These are phyloP conservation scores for Epistrophella euchroma DNA, from an alignment of 2,888 invertebrate species.

Conservation along the genomic window DNA sequence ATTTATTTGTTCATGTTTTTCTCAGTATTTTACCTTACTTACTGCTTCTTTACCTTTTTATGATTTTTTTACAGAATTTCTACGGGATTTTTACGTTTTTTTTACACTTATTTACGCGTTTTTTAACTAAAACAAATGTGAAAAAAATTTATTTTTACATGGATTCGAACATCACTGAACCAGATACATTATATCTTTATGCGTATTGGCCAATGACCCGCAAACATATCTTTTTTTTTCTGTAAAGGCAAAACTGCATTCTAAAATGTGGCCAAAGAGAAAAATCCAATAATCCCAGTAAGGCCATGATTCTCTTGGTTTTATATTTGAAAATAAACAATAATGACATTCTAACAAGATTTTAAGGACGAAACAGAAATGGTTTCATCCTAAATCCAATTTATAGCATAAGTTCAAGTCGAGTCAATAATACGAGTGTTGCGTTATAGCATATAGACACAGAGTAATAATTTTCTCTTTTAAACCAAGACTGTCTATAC, in stretches of 20 bases:
- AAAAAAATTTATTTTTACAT: slow-evolving; percentile 35
- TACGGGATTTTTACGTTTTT: no score
- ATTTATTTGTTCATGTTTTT: no score
- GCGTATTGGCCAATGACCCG: neutral
- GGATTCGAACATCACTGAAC: no score
- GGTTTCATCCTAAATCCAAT: slow-evolving; percentile 3
- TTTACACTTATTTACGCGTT: no score
- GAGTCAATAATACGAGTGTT: no score
- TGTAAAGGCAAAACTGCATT: slow-evolving; percentile 43
- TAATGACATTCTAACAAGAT: slow-evolving; percentile 49
- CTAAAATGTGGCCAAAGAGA: slow-evolving; percentile 67
- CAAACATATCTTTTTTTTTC: neutral
- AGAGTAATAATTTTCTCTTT: slow-evolving; percentile 59
- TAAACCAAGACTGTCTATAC: slow-evolving; percentile 27
- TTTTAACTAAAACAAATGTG: no score
- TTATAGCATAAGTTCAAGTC: neutral
- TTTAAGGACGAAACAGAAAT: slow-evolving; percentile 17
- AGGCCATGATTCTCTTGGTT: neutral
- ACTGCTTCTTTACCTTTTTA: no score
- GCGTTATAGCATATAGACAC: neutral
- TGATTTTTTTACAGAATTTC: no score
- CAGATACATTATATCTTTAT: neutral
- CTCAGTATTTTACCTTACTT: no score
- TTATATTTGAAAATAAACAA: slow-evolving; percentile 19
- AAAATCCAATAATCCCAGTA: slow-evolving; percentile 69